Evolutionary conservation across 2,888 invertebrate genomes (phyloP), one percentile per base, ranked within the genome.

Genomic region (Pardosa pseudoannulata): DNA sequence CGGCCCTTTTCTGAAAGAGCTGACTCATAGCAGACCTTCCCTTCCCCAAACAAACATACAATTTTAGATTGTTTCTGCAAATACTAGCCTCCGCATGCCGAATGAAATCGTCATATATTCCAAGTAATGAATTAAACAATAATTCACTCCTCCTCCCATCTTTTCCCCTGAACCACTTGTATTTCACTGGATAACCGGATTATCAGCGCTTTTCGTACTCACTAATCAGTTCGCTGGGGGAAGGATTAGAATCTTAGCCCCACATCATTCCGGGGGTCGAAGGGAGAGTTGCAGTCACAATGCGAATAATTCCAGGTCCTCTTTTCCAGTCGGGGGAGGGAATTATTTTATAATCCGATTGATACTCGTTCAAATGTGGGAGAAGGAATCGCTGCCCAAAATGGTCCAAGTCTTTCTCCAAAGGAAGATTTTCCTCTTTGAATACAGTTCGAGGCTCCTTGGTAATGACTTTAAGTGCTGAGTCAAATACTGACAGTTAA

Each of bases 331-430:
- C 67, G 78, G n/a, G 27, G 41, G 78, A 27, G 72, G 67, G 78
- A 85, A 72, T 85, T 85, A 85, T 85, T 78, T 85, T 78, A 78
- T 85, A 78, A 85, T 76, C 83, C 62, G 83, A 78, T 73, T 78
- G 75, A 71, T 75, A 68, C 56, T 31, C 62, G 28, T 68, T n/a
- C 31, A 32, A 32, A 27, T 5, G 23, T 36, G 36, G 36, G 36
- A 5, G 9, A n/a, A 36, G 9, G 9, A 5, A 9, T 7, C 5
- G 36, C 6, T 7, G 9, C 6, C 36, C 5, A 7, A 7, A 36
- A 9, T 36, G 36, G 36, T 36, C 6, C 36, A 36, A 36, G 36
- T 36, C 36, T 36, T n/a, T 36, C 36, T 36, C 9, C 9, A 7
- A 36, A 36, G 36, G 9, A 36, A 36, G n/a, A n/a, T n/a, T n/a